Evolutionary conservation across 2,888 invertebrate genomes (phyloP).

Genomic region (Tipula helvola): DNA sequence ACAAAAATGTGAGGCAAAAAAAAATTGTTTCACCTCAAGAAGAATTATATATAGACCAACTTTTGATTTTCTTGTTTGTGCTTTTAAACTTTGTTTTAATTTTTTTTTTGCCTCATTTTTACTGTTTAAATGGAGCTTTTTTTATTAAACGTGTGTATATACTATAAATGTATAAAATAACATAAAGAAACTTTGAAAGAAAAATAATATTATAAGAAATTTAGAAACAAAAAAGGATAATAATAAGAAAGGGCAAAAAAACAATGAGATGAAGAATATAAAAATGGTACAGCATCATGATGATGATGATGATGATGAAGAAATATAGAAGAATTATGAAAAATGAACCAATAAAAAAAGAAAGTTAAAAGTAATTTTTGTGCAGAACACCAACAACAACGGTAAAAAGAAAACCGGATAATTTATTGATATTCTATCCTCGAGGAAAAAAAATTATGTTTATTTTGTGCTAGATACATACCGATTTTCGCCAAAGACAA

Average conservation of each 20-base stretch:
- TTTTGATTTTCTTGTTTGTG: neutral
- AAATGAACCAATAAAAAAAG: constrained; percentile 4
- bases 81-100: neutral
- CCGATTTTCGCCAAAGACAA: neutral
- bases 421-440: neutral
- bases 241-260: neutral
- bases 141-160: neutral
- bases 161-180: neutral
- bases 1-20: neutral
- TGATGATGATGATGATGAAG: neutral
- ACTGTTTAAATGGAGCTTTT: neutral
- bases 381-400: neutral
- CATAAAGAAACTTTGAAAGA: neutral
- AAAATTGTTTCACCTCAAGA: neutral
- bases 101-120: neutral
- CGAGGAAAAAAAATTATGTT: neutral
- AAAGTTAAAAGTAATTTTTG: constrained; percentile 4
- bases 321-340: neutral
- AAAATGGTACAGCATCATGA: neutral
- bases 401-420: neutral
- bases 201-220: neutral
- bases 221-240: neutral
- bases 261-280: neutral
- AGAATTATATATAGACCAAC: neutral
- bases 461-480: neutral